Evolutionary conservation across 2,113 vertebrate species (phyloP).

Genomic region (Callaeas wilsoni): DNA sequence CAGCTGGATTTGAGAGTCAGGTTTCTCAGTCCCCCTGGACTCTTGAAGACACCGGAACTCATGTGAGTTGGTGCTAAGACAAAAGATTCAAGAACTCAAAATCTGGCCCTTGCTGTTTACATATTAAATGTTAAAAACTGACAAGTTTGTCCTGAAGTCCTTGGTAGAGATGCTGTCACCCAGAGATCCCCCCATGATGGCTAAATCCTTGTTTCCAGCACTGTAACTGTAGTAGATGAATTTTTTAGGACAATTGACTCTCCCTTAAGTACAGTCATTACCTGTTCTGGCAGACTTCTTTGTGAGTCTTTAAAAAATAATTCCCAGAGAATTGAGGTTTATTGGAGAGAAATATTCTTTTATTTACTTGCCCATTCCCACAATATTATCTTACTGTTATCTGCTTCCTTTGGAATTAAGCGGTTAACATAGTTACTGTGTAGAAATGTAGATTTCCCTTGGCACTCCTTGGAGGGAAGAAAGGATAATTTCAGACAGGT

Average conservation of each 20-base stretch:
- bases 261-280: constrained; percentile 38
- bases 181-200: background rate
- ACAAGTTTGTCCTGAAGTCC: background rate
- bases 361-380: constrained; percentile 61
- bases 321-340: constrained; percentile 35
- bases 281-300: constrained; percentile 18
- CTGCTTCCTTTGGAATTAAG: constrained; percentile 37
- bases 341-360: constrained; percentile 39
- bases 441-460: constrained; percentile 32
- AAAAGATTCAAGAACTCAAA: background rate
- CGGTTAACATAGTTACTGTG: background rate
- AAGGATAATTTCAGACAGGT: constrained; percentile 22
- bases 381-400: constrained; percentile 7
- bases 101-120: background rate
- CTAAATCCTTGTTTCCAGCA: background rate
- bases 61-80: background rate
- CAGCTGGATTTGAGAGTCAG: background rate
- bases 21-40: background rate
- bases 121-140: background rate
- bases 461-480: background rate
- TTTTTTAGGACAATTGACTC: constrained; percentile 39
- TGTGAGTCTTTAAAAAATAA: constrained; percentile 35
- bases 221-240: background rate
- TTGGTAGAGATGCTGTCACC: background rate
- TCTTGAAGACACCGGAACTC: background rate